Evolutionary conservation across 1,140 invertebrate species (phyloP).

Genomic region (Saxidomus purpurata): DNA sequence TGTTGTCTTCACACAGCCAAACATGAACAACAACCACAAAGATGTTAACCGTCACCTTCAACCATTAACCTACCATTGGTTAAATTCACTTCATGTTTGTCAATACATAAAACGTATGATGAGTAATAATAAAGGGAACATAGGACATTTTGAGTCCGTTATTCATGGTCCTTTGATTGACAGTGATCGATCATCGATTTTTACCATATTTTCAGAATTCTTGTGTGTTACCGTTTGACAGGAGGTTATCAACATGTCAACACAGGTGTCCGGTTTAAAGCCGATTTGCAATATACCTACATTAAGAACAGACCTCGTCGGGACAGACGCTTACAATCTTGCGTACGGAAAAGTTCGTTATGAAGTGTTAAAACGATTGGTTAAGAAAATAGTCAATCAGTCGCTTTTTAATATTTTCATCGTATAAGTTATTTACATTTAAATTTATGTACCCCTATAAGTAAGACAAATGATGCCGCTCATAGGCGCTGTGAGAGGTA

Average conservation of each 20-base stretch:
- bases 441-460: too few species aligned
- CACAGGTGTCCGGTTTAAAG: background rate
- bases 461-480: too few species aligned
- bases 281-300: background rate
- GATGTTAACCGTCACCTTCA: background rate
- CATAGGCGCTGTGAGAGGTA: too few species aligned
- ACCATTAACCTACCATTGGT: slow-evolving; percentile 10
- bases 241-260: background rate
- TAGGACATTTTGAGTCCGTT: slow-evolving; percentile 17
- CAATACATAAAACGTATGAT: slow-evolving; percentile 20
- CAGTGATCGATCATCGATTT: slow-evolving; percentile 58
- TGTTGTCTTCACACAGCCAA: slow-evolving; percentile 9
- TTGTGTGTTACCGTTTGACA: slow-evolving; percentile 1
- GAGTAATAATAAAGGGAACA: background rate
- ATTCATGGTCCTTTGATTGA: slow-evolving; percentile 18
- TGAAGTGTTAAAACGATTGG: too few species aligned
- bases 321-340: too few species aligned
- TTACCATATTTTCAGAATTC: slow-evolving; percentile 51
- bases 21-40: background rate
- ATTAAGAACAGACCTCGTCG: too few species aligned
- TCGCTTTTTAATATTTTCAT: too few species aligned
- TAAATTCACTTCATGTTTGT: background rate
- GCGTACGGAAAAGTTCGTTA: too few species aligned
- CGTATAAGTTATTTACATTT: too few species aligned
- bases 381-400: too few species aligned